Conservation (phyloP, 1,140 invertebrate genomes). For the Micrasema minimum region DNA sequence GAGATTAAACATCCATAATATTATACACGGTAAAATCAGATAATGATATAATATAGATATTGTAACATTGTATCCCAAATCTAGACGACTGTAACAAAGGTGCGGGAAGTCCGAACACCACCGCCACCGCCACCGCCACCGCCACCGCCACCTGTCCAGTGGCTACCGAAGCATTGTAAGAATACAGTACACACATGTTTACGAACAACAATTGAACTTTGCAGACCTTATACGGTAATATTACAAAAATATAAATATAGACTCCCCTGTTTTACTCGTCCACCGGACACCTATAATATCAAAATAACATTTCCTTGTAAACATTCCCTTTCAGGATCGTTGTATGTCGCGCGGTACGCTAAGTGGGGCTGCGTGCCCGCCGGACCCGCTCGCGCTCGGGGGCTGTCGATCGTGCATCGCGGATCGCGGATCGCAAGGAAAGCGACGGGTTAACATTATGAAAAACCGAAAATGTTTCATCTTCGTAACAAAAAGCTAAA, state of each 20-base stretch:
- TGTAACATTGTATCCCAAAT: slow-evolving; percentile 52
- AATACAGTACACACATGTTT: slow-evolving; percentile 24
- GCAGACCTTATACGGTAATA: slow-evolving; percentile 40
- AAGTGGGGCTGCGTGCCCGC: background rate
- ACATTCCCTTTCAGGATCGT: slow-evolving; percentile 45
- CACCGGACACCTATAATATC: slow-evolving; percentile 39
- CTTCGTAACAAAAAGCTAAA: slow-evolving; percentile 52
- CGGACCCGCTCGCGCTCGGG: background rate
- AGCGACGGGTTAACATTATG: slow-evolving; percentile 22
- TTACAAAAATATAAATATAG: slow-evolving; percentile 51
- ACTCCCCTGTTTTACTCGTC: slow-evolving; percentile 48
- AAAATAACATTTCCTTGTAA: slow-evolving; percentile 51
- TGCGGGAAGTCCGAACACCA: too few species aligned
- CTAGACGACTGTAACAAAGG: slow-evolving; percentile 51
- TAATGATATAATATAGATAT: slow-evolving; percentile 44
- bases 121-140: too few species aligned
- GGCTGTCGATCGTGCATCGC: background rate
- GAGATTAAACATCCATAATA: slow-evolving; percentile 33
- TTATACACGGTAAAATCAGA: slow-evolving; percentile 40
- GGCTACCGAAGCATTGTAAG: too few species aligned
- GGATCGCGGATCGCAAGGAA: background rate
- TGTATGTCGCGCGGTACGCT: slow-evolving; percentile 38
- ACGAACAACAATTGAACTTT: slow-evolving; percentile 49
- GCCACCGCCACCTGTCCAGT: too few species aligned
- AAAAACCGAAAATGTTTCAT: slow-evolving; percentile 40